Evolutionary conservation across 2,113 vertebrate genomes (phyloP).

Genomic region (Microcebus lehilahytsara): DNA sequence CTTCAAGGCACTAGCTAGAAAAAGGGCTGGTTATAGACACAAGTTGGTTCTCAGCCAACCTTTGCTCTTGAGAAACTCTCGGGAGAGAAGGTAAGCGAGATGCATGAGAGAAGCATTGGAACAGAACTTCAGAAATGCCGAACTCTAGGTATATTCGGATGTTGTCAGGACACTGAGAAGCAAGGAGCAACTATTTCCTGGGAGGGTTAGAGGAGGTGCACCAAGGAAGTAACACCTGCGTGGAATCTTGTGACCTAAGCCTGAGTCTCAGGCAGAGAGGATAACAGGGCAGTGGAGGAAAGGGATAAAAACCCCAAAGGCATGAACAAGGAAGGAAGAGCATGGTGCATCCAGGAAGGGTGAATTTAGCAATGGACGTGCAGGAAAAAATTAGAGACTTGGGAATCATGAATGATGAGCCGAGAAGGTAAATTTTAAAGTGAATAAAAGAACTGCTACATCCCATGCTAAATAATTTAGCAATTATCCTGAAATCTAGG

Average conservation of each 20-base stretch:
- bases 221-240: background rate
- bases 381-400: background rate
- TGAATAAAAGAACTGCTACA: background rate
- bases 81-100: background rate
- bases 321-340: background rate
- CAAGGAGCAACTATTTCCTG: background rate
- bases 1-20: background rate
- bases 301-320: background rate
- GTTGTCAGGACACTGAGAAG: background rate
- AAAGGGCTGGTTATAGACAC: background rate
- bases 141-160: background rate
- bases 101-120: background rate
- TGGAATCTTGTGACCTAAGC: background rate
- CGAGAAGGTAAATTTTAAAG: constrained; percentile 22
- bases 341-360: background rate
- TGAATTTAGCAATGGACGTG: background rate
- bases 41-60: background rate
- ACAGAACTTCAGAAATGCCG: background rate
- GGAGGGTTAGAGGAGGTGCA: background rate
- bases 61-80: background rate
- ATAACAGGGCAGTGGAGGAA: background rate
- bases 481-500: background rate
- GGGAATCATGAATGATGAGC: background rate
- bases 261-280: background rate
- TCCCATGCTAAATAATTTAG: background rate